Evolutionary conservation across 2,888 invertebrate genomes (phyloP).

Genomic region (Syritta pipiens): DNA sequence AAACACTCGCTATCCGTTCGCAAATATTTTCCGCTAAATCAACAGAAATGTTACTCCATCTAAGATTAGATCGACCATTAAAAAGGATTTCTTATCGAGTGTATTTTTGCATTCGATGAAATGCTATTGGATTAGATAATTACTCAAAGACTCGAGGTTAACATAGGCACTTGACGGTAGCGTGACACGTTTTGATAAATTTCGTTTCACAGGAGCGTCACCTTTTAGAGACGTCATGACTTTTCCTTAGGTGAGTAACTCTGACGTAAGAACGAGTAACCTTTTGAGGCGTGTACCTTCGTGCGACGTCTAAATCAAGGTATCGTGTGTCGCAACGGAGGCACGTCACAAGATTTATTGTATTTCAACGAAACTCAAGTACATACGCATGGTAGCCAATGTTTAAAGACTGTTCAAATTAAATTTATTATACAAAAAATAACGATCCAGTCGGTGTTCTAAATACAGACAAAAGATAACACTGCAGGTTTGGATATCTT

Average conservation of each 20-base stretch:
- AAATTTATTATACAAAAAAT: constrained; percentile 23
- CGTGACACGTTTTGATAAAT: neutral
- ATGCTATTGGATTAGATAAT: too few relatives aligned
- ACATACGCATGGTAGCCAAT: neutral
- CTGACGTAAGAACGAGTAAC: constrained; percentile 3
- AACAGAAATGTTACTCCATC: too few relatives aligned
- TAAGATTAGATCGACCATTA: too few relatives aligned
- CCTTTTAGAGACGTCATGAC: too few relatives aligned
- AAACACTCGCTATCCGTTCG: neutral
- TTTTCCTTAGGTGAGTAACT: too few relatives aligned
- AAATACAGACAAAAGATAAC: neutral
- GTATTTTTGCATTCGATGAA: too few relatives aligned
- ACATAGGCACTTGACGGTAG: neutral
- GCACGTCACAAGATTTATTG: neutral
- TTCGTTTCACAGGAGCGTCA: too few relatives aligned
- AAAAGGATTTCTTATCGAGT: too few relatives aligned
- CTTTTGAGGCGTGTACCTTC: constrained; percentile 1
- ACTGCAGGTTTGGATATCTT: neutral
- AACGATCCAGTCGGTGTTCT: neutral
- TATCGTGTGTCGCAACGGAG: constrained; percentile 8
- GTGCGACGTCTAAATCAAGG: constrained; percentile 1
- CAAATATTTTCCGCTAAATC: neutral
- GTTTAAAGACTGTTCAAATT: neutral
- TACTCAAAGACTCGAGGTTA: too few relatives aligned
- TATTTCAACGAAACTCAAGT: neutral